Percentiles rank a stretch among this genome's conserved stretches.
Evolutionary conservation across 35 echinoderm and acorn worm genomes (phyloP).

Genomic region (Amphiura filiformis): DNA sequence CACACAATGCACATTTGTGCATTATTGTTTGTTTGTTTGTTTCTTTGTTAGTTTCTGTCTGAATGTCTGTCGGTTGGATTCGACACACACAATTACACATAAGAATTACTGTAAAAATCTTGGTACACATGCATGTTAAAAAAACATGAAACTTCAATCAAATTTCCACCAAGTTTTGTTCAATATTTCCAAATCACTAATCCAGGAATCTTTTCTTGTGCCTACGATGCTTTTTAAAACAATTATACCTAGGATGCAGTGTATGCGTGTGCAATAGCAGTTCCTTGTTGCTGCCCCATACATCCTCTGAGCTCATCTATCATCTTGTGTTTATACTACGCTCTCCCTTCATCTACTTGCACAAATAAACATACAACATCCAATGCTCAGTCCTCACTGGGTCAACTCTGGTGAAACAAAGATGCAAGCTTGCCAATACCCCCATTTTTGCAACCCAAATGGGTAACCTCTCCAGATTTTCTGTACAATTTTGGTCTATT

Average conservation of each 20-base stretch:
- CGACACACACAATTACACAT: too few relatives aligned
- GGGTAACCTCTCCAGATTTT: too few relatives aligned
- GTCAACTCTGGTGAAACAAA: not conserved
- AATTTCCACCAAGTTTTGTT: not conserved
- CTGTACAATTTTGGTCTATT: too few relatives aligned
- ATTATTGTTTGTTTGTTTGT: too few relatives aligned
- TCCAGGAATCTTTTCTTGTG: not conserved
- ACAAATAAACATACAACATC: constrained; percentile 1
- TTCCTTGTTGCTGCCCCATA: not conserved
- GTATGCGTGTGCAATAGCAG: not conserved
- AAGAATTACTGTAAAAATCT: too few relatives aligned
- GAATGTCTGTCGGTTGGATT: too few relatives aligned
- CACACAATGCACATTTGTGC: too few relatives aligned
- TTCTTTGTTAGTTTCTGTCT: too few relatives aligned
- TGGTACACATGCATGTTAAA: too few relatives aligned
- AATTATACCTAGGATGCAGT: not conserved
- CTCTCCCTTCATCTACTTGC: constrained; percentile 12
- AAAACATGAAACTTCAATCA: too few relatives aligned
- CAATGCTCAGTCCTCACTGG: not conserved
- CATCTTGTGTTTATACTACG: constrained; percentile 9
- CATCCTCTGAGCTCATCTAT: not conserved
- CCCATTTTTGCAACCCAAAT: too few relatives aligned
- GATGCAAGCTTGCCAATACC: not conserved
- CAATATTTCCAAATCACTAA: not conserved
- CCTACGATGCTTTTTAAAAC: not conserved